These are phyloP conservation scores for Halisarca cf. caerulea DNA, from an alignment of 37 sponge, comb jelly and placozoan genomes.

Conservation along the genomic window DNA sequence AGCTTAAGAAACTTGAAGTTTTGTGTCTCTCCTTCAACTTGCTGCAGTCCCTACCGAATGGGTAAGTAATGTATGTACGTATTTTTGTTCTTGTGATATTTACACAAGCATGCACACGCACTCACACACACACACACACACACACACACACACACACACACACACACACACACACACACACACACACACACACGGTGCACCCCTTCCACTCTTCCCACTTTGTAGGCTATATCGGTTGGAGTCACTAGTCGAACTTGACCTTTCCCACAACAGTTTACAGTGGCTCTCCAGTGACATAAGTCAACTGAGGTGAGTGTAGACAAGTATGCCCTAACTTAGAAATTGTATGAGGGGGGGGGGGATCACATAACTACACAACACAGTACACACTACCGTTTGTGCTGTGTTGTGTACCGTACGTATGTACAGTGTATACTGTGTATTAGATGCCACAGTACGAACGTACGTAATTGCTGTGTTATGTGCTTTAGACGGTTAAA, in stretches of 20 bases:
- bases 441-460: no score
- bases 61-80: conserved; percentile 40
- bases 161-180: no score
- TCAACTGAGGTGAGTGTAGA: conserved; percentile 51
- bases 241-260: conserved; percentile 58
- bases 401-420: background rate
- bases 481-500: conserved; percentile 29
- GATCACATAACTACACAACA: background rate
- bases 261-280: conserved; percentile 73
- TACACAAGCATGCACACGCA: no score
- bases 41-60: conserved; percentile 67
- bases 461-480: background rate
- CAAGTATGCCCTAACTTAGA: background rate
- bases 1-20: conserved; percentile 52
- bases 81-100: background rate
- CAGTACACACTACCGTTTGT: background rate
- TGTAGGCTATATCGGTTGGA: conserved; percentile 67
- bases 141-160: no score
- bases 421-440: background rate
- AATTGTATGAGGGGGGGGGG: background rate
- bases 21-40: conserved; percentile 78
- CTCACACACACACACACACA: no score
- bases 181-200: no score
- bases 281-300: conserved; percentile 60
- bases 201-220: no score